Base-by-base conservation (phyloP, 2,888 invertebrate species). In the Xanthia togata region DNA sequence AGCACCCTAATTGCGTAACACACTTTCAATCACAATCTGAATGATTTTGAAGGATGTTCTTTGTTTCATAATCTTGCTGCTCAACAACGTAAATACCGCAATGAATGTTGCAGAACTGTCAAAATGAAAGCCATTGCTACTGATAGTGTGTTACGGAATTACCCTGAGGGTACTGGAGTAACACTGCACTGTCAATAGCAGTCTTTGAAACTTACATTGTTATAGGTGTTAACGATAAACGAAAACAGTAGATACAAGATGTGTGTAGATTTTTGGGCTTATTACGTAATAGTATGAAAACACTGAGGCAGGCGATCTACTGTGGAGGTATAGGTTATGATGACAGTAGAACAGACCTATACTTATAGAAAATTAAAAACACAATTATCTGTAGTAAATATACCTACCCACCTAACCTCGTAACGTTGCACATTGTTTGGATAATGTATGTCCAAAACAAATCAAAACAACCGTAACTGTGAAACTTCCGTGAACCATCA, bases 391-490 rank as follows among this genome's bases (percentile, higher is more conserved):
- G 47, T 70, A 55, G 41, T 41, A 60, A 23, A 50, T 60, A 65
- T 55, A 74, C 44, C 55, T 55, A 74, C 44, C 55, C 65, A 77
- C 55, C 38, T 57, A 75, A 38, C 68, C 60, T 35, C 74, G 44
- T 80, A 76, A 67, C 44, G 44, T 62, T 65, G 62, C 69, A 78
- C 84, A 79, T 75, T 88, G 79, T 83, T 78, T 87, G 82, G 81
- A 84, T 89, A 88, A 87, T 87, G 85, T 88, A 88, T 84, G 88
- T 89, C 87, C 87, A 88, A 86, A 88, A 77, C 85, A 83, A 88
- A 89, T 88, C 89, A 89, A 89, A 90, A 91, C 88, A 91, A 87
- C 67, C 73, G 86, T 81, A 50, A 71, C 76, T 76, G 78, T 78
- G 82, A 76, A 84, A 85, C 88, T 90, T 89, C 90, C 89, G 86